Base-by-base conservation (phyloP, 1,140 invertebrate genomes). In the Tribolium madens region DNA sequence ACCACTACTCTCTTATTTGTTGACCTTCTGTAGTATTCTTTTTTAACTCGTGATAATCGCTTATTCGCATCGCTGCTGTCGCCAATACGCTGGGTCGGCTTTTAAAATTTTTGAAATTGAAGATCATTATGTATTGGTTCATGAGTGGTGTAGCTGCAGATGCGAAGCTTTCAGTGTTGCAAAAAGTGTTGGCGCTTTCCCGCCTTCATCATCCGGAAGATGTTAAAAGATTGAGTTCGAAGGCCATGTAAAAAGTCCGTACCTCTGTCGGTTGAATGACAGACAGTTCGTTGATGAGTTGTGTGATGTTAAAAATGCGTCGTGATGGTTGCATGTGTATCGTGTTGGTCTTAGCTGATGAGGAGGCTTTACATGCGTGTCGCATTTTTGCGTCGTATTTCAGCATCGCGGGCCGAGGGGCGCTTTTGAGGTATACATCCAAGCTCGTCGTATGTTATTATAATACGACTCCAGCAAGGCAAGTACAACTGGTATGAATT, bases 401-500 rank as follows among this genome's bases (percentile, higher is more conserved):
- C 73, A 71, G 57, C 47, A 14, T 26, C 21, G 48, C 0, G 21
- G 70, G 21, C 13, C 12, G 64, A 68, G 68, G 76, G 26, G 68
- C 17, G 31, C 47, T 52, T 15, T 46, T 42, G 69, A 70, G 71
- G 46, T 72, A 72, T 52, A 72, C 72, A 74, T 74, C 71, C 53
- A 75, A 69, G 70, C 73, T 75, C 73, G 48, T 79, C 78, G 78
- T 79, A 79, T 75, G 73, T 79, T 79, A 79, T 79, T 77, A 79
- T 79, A 79, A 79, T 79, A 77, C 78, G 76, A 77, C 72, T 77
- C 68, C 76, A 75, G 68, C 78, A 75, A 79, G 76, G 76, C 78
- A 75, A 79, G 78, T 81, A 79, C 76, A 81, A 77, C 76, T 76
- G 75, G 78, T 78, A 81, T 81, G 78, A 81, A 81, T 81, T 81